These are phyloP conservation scores for Pemphredon lugubris DNA, from an alignment of 2,888 invertebrate species.

Conservation along the genomic window DNA sequence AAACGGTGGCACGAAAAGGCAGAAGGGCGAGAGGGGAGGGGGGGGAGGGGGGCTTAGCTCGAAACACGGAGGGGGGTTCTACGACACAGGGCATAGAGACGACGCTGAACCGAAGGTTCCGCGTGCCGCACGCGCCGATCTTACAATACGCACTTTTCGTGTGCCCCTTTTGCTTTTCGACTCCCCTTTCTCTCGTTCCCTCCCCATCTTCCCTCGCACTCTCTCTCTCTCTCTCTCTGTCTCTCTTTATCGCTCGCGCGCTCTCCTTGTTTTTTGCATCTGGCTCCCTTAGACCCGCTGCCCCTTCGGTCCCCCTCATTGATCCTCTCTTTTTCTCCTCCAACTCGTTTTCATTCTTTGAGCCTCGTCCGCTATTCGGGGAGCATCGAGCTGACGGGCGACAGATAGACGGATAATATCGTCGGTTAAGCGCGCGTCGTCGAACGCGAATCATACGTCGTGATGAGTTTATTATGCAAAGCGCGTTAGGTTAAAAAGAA, in stretches of 20 bases:
- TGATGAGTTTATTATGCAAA: constrained; percentile 60
- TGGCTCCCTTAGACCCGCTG: constrained; percentile 74
- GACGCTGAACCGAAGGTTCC: constrained; percentile 71
- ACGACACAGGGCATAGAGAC: constrained; percentile 62
- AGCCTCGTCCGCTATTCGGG: constrained; percentile 29
- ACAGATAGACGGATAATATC: constrained; percentile 58
- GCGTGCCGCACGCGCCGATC: constrained; percentile 80
- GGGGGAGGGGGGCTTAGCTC: constrained; percentile 59
- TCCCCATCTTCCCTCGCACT: too few relatives aligned
- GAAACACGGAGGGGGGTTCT: constrained; percentile 47
- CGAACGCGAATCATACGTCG: constrained; percentile 50
- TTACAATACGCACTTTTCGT: constrained; percentile 79
- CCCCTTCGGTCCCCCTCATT: constrained; percentile 43
- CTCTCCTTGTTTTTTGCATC: constrained; percentile 66
- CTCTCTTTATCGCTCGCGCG: constrained; percentile 39
- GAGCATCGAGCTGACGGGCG: constrained; percentile 42
- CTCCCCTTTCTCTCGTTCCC: constrained; percentile 43
- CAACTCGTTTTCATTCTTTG: constrained; percentile 57
- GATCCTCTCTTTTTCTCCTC: constrained; percentile 36
- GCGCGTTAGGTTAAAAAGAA: constrained; percentile 45
- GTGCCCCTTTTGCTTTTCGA: constrained; percentile 72
- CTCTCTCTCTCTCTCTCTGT: constrained; percentile 70
- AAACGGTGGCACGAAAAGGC: constrained; percentile 65
- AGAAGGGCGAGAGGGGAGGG: constrained; percentile 52
- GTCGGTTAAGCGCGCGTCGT: constrained; percentile 39